These are phyloP conservation scores for Archocentrus centrarchus DNA, from an alignment of 2,113 vertebrate species.

Conservation along the genomic window DNA sequence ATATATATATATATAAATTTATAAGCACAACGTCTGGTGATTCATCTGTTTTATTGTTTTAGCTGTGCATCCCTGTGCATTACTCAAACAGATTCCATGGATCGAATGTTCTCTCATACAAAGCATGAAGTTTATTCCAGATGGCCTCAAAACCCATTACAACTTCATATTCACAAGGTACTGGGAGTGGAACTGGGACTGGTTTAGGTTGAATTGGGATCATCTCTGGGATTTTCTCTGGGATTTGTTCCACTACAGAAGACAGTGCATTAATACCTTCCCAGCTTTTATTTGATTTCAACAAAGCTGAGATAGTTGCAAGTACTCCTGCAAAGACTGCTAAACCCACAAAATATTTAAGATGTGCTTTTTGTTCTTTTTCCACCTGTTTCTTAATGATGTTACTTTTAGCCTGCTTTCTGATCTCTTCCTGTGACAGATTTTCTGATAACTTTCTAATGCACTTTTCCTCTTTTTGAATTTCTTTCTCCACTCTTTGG, in stretches of 20 bases:
- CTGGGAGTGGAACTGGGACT: not conserved
- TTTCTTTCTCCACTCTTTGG: not conserved
- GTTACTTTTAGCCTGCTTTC: slow-evolving; percentile 67
- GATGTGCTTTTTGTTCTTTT: rapidly evolving
- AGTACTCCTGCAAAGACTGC: not conserved
- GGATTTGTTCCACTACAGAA: not conserved
- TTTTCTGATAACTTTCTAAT: not conserved
- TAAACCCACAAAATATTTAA: not conserved
- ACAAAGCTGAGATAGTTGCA: not conserved
- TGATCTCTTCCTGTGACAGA: not conserved
- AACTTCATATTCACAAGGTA: not conserved
- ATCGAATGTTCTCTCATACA: not conserved
- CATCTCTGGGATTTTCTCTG: not conserved
- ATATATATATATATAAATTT: no score
- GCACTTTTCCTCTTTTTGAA: not conserved
- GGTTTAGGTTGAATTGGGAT: not conserved
- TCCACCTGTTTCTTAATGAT: not conserved
- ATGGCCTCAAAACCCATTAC: not conserved
- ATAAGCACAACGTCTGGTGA: no score
- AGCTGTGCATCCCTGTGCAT: no score
- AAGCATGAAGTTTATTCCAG: not conserved
- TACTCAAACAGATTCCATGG: not conserved
- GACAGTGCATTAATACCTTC: rapidly evolving
- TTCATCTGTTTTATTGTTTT: no score
- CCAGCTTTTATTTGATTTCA: not conserved